A percentile compares a stretch with the other conserved stretches of the same genome.
These are phyloP conservation scores for Omphaloscelis lunosa DNA, from an alignment of 2,888 invertebrate species.

Conservation along the genomic window DNA sequence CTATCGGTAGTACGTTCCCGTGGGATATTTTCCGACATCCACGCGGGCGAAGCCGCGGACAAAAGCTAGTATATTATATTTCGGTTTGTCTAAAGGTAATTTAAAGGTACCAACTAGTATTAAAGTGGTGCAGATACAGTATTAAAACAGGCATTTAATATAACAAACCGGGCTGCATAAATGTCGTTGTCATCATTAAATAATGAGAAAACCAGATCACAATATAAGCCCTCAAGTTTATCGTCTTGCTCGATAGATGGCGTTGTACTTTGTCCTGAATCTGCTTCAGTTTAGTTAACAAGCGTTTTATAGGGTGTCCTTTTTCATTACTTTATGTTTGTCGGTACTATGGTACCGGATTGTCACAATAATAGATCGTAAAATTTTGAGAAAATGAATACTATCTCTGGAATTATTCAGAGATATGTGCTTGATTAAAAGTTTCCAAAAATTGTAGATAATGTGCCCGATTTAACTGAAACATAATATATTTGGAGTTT, in stretches of 20 bases:
- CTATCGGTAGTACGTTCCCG: no score
- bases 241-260: neutral
- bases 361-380: no score
- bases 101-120: neutral
- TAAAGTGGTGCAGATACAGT: neutral
- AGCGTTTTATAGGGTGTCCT: neutral
- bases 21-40: no score
- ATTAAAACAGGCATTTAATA: neutral
- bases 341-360: no score
- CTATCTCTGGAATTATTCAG: neutral
- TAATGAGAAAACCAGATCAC: neutral
- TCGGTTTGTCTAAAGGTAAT: neutral
- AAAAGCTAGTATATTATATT: no score
- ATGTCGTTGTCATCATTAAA: neutral
- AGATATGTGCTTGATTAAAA: neutral
- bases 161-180: neutral
- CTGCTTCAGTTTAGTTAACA: neutral
- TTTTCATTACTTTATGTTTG: neutral
- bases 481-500: no score
- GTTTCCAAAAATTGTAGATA: no score
- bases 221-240: neutral
- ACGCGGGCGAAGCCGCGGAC: no score
- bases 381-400: neutral
- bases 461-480: no score
- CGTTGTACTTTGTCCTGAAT: neutral